Conservation (phyloP, 1,140 invertebrate species). For the Pseudomyrmex concolor region DNA sequence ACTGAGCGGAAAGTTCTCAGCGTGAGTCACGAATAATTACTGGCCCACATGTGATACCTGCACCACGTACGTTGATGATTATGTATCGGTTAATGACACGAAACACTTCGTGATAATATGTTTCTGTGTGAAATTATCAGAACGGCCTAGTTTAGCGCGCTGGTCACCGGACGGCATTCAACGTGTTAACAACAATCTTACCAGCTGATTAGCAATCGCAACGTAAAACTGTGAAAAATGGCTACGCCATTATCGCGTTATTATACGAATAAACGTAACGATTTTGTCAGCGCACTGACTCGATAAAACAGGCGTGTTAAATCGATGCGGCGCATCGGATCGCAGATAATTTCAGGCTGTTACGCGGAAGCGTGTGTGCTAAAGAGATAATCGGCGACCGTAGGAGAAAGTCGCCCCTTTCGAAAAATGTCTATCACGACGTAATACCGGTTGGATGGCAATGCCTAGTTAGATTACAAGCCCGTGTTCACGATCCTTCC, state of each 20-base stretch:
- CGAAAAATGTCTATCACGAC: conserved; percentile 66
- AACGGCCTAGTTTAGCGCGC: no score
- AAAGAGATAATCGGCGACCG: conserved; percentile 62
- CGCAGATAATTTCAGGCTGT: conserved; percentile 63
- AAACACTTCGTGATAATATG: no score
- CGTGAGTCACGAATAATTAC: no score
- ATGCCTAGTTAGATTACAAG: conserved; percentile 69
- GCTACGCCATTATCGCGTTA: background rate
- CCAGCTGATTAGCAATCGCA: conserved; percentile 7
- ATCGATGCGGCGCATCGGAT: conserved; percentile 61
- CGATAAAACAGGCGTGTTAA: conserved; percentile 57
- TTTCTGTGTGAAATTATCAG: no score
- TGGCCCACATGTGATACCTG: no score
- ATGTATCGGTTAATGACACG: no score
- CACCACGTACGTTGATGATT: no score
- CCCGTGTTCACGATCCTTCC: background rate
- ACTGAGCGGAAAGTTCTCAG: no score
- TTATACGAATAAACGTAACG: background rate
- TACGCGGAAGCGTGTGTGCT: conserved; percentile 46
- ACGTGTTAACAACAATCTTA: conserved; percentile 2
- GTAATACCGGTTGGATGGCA: conserved; percentile 67
- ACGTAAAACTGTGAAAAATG: conserved; percentile 1
- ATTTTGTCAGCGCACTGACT: background rate
- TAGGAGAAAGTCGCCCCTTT: conserved; percentile 29
- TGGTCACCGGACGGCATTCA: no score